Conservation (phyloP, 2,888 invertebrate species). For the Apotomis capreana region DNA sequence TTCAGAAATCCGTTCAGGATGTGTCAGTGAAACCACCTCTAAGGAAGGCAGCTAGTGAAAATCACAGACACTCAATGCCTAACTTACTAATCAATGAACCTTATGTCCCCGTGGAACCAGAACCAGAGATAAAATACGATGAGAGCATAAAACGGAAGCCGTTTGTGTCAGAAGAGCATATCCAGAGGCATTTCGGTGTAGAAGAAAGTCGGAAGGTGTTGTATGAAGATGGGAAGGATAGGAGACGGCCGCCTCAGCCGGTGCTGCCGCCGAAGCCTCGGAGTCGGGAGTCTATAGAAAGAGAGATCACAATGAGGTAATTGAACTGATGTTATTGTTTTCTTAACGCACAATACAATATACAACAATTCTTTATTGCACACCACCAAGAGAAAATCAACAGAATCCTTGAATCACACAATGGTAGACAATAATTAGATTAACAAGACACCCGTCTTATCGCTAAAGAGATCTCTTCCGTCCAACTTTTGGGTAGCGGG, state of each 20-base stretch:
- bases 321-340: constrained; percentile 1
- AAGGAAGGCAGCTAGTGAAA: constrained; percentile 55
- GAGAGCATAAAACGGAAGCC: constrained; percentile 72
- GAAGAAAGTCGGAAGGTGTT: constrained; percentile 74
- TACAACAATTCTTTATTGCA: too few relatives aligned
- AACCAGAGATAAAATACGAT: constrained; percentile 61
- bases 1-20: constrained; percentile 86
- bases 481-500: too few relatives aligned
- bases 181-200: constrained; percentile 76
- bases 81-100: constrained; percentile 72
- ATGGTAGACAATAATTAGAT: too few relatives aligned
- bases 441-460: too few relatives aligned
- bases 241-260: constrained; percentile 59
- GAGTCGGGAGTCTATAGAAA: constrained; percentile 72
- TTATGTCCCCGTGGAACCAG: constrained; percentile 56
- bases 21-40: constrained; percentile 76
- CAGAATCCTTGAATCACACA: too few relatives aligned
- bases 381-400: too few relatives aligned
- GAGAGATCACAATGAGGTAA: constrained; percentile 80
- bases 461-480: too few relatives aligned
- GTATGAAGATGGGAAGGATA: constrained; percentile 60
- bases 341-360: too few relatives aligned
- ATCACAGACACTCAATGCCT: constrained; percentile 79
- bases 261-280: constrained; percentile 73
- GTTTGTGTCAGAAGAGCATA: constrained; percentile 77